Base-by-base conservation (phyloP, 2,113 vertebrate species). In the Rana temporaria region DNA sequence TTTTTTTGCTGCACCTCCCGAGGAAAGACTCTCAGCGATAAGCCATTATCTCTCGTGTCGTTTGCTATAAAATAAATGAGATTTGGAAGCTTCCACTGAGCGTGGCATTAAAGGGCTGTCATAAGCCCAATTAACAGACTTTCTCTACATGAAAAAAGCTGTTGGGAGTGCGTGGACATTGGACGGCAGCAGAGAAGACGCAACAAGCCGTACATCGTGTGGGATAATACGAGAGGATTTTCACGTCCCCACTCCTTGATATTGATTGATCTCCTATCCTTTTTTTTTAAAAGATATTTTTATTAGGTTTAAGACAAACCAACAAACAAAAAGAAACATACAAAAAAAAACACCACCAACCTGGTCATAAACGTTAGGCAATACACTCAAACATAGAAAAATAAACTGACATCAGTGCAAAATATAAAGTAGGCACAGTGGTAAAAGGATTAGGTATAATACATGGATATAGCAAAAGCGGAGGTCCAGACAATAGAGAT, bases 31-130 rank as follows among this genome's bases (percentile, higher is more conserved):
- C 22, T 12, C 14, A n/a, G 63, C 22, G 57, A 32, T 4, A 32
- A 79, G 11, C 77, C 22, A 78, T 79, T 67, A 68, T 79, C 55
- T 69, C n/a, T 12, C 15, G 32, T 70, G 65, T 79, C 66, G 59
- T 57, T 69, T 57, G 6, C 32, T 68, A 38, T 74, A 70, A 69
- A 42, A 38, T 59, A 60, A 42, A 69, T 34, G n/a, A 68, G 24
- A 56, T 57, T 19, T 19, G n/a, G n/a, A 19, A 24, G 64, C 68
- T 42, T 4, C 34, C 68, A 30, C 57, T 32, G 42, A 81, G 22
- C 22, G 6, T 67, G 56, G 26, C 55, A 70, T 71, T 63, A 81
- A 55, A 81, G 69, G 18, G 22, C 56, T 73, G 59, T 55, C 68
- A 53, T 26, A 63, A 12, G n/a, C 57, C 59, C 76, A 78, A 78